Base-by-base conservation (phyloP, 2,113 vertebrate species). In the Cardinalis cardinalis region DNA sequence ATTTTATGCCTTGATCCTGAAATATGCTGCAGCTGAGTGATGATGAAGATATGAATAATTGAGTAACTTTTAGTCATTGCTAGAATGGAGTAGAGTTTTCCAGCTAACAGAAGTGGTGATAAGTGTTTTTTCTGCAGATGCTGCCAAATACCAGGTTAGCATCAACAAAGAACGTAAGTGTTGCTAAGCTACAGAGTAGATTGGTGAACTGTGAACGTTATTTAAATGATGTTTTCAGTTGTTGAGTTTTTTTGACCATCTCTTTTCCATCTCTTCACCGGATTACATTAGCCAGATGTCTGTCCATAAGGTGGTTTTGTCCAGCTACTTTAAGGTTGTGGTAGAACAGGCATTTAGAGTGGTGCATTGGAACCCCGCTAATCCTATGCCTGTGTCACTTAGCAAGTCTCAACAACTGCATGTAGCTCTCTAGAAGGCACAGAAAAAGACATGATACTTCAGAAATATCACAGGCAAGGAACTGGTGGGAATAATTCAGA, bases 91-190 rank as follows among this genome's bases (percentile, higher is more conserved):
- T 55, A 63, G 88, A 93, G 84, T 90, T 95, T 92, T 87, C 25
- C 41, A 84, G 81, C 77, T 93, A 94, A 53, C 77, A 81, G 92
- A 89, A 90, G 91, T 89, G 84, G 76, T 88, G 80, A 52, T 90
- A 94, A 93, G 84, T 94, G 90, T 76, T 92, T 94, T 94, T 91
- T 90, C 64, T 89, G 84, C 75, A 92, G 81, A 80, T 92, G 81
- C 81, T 89, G 91, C 89, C 93, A 94, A 92, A 89, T 83, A 75
- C 51, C 55, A 76, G 82, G 89, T 94, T 92, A 95, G 40, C 76
- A 71, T 90, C 76, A 81, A 44, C 2, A 0, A 85, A 84, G 58
- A 91, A 52, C 66, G 4, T 46, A 24, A 63, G 48, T 81, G 83
- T 91, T 92, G 87, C 88, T 94, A 95, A 77, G 79, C 86, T 91